Evolutionary conservation across 2,113 vertebrate genomes (phyloP).

Genomic region (Neopipo cinnamomea): DNA sequence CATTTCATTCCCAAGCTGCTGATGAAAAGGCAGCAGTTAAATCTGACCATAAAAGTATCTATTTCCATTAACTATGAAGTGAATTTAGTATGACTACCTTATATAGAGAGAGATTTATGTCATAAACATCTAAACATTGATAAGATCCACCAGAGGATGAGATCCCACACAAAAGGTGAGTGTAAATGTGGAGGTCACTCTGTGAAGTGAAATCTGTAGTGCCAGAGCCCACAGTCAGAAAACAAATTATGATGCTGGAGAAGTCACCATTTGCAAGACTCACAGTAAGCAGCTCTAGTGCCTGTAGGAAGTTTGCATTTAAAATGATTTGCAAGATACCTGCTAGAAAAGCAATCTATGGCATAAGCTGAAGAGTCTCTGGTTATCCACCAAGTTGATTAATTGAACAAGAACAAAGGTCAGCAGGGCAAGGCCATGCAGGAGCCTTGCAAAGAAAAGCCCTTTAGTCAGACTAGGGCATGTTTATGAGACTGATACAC

Average conservation of each 20-base stretch:
- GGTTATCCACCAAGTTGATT: neutral
- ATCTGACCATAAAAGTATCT: neutral
- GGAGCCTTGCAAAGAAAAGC: neutral
- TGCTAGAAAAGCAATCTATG: neutral
- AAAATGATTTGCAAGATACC: neutral
- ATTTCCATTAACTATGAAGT: neutral
- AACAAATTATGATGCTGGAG: neutral
- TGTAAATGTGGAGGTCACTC: neutral
- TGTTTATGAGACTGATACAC: neutral
- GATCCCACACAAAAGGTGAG: neutral
- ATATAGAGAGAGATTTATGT: neutral
- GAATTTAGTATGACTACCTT: neutral
- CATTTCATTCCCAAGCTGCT: neutral
- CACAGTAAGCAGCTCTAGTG: neutral
- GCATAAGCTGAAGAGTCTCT: neutral
- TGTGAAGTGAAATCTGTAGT: neutral
- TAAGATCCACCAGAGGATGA: neutral
- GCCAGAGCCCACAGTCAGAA: neutral
- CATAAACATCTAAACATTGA: neutral
- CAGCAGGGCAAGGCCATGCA: neutral
- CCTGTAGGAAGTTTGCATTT: neutral
- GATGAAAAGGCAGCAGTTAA: neutral
- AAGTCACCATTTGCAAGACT: neutral
- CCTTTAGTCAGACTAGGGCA: neutral
- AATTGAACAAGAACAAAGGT: neutral